Evolutionary conservation across 1,140 invertebrate genomes (phyloP).

Genomic region (Delia radicum): DNA sequence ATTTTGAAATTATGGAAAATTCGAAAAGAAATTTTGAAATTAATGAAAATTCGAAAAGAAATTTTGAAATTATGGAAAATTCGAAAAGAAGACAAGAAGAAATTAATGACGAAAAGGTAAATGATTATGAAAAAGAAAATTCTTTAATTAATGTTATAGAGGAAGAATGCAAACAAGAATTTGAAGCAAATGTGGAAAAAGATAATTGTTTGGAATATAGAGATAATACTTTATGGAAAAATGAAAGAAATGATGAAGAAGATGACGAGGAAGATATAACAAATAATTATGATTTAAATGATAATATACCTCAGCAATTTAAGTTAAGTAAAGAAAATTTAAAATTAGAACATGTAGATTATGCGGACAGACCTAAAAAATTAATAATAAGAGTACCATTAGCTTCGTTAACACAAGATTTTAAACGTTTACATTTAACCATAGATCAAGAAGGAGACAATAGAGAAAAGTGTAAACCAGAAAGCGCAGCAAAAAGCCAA

Average conservation of each 20-base stretch:
- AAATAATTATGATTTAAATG: neutral
- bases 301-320: neutral
- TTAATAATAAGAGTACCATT: conserved; percentile 25
- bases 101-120: too few species aligned
- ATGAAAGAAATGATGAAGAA: neutral
- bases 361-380: neutral
- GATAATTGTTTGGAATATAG: too few species aligned
- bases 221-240: neutral
- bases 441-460: neutral
- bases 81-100: too few species aligned
- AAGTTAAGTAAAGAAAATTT: neutral
- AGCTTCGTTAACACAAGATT: conserved; percentile 14
- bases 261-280: neutral
- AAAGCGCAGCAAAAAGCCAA: neutral
- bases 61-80: too few species aligned
- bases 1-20: too few species aligned
- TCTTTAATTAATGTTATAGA: too few species aligned
- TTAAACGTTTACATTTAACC: conserved; percentile 17
- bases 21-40: too few species aligned
- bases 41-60: too few species aligned
- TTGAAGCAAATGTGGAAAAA: too few species aligned
- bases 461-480: neutral
- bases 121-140: too few species aligned
- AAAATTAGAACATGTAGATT: neutral
- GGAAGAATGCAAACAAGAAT: too few species aligned